phyloP scores from a whole-genome alignment of 1,140 invertebrate species.

The Drosophila auraria region DNA sequence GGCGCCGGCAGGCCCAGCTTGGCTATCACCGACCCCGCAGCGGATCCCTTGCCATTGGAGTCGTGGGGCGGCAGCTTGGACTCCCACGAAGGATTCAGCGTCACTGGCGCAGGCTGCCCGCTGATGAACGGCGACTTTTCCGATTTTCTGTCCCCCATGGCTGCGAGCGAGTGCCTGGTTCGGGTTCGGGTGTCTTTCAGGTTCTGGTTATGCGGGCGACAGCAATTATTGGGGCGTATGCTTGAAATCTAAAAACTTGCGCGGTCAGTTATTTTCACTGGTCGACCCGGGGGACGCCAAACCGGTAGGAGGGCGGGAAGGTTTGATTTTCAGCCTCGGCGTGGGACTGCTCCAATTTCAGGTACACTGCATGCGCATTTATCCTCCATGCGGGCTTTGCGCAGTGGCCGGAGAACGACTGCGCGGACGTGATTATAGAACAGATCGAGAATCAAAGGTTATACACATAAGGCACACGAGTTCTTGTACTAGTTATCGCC shows the following conservation, averaged over 20 bases:
- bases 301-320: constrained; percentile 44
- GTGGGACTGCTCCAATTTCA: constrained; percentile 7
- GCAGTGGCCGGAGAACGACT: constrained; percentile 13
- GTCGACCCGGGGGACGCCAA: constrained; percentile 22
- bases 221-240: constrained; percentile 56
- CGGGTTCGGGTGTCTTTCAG: constrained; percentile 18
- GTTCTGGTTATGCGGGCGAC: constrained; percentile 45
- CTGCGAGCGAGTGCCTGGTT: constrained; percentile 13
- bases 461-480: constrained; percentile 48
- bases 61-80: constrained; percentile 49
- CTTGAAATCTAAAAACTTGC: constrained; percentile 46
- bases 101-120: constrained; percentile 46
- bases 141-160: constrained; percentile 40
- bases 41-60: constrained; percentile 37
- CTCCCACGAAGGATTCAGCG: constrained; percentile 68
- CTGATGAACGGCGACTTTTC: constrained; percentile 61
- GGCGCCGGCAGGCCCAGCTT: constrained; percentile 88
- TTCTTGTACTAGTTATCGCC: constrained; percentile 47
- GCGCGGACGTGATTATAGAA: constrained; percentile 42
- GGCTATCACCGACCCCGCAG: constrained; percentile 21
- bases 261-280: constrained; percentile 45
- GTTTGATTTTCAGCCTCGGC: constrained; percentile 30
- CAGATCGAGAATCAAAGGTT: constrained; percentile 39
- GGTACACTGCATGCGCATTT: constrained; percentile 1
- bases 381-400: not conserved